Evolutionary conservation across 2,888 invertebrate species (phyloP).

Genomic region (Nipponacmea schrenckii): DNA sequence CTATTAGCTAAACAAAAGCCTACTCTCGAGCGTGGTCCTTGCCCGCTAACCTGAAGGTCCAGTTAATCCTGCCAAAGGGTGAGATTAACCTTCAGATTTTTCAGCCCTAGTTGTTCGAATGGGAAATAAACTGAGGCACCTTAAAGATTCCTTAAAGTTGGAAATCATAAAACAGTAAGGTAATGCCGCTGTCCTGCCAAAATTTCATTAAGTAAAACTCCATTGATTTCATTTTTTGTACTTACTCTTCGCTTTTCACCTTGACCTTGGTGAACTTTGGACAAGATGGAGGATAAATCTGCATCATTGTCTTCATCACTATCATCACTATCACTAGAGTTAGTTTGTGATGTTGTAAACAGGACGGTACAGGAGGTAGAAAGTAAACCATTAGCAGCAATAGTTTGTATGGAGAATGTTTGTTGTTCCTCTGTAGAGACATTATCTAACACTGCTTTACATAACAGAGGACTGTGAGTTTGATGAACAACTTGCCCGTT

Average conservation of each 20-base stretch:
- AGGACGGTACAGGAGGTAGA: constrained; percentile 34
- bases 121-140: too few species aligned
- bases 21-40: too few species aligned
- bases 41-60: too few species aligned
- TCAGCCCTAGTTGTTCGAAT: too few species aligned
- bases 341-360: background rate
- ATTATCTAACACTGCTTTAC: constrained; percentile 55
- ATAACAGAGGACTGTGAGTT: constrained; percentile 39
- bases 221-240: too few species aligned
- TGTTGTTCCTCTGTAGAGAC: constrained; percentile 47
- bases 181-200: too few species aligned
- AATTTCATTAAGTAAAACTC: too few species aligned
- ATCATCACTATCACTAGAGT: constrained; percentile 11
- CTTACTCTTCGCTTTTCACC: constrained; percentile 51
- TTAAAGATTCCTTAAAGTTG: too few species aligned
- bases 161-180: too few species aligned
- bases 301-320: constrained; percentile 29
- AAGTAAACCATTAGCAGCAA: constrained; percentile 46
- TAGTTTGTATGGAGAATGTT: constrained; percentile 56
- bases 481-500: constrained; percentile 45
- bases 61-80: too few species aligned
- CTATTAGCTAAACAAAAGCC: too few species aligned
- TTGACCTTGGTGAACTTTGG: constrained; percentile 35
- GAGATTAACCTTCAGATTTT: too few species aligned
- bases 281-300: constrained; percentile 42